phyloP scores from a whole-genome alignment of 2,113 vertebrate genomes.

The Narcine bancroftii region DNA sequence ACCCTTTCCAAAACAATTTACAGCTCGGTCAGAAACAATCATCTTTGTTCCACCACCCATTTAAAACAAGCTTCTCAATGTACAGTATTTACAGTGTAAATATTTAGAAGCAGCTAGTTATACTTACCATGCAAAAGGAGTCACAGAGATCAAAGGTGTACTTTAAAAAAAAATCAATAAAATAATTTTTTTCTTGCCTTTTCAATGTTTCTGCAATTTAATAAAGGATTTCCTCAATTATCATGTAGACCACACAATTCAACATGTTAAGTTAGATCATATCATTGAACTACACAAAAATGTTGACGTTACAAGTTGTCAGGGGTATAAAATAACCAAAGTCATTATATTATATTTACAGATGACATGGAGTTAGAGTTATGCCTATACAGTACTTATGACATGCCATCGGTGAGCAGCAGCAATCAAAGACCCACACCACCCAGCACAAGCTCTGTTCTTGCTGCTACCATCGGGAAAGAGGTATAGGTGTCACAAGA shows the following conservation, averaged over 20 bases:
- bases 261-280: not conserved
- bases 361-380: too few relatives aligned
- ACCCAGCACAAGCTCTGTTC: too few relatives aligned
- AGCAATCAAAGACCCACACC: too few relatives aligned
- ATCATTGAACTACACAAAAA: not conserved
- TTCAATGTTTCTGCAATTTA: not conserved
- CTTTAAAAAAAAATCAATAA: not conserved
- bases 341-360: not conserved
- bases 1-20: not conserved
- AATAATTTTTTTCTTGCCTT: not conserved
- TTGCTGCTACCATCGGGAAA: too few relatives aligned
- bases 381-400: too few relatives aligned
- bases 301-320: not conserved
- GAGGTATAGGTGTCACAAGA: too few relatives aligned
- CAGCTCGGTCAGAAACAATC: too few relatives aligned
- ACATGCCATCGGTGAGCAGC: too few relatives aligned
- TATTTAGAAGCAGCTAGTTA: not conserved
- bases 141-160: not conserved
- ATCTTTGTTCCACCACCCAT: not conserved
- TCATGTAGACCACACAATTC: not conserved
- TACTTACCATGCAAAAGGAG: not conserved
- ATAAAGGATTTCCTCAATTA: not conserved
- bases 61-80: not conserved
- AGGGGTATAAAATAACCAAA: not conserved
- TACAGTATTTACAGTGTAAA: not conserved